Conservation (phyloP, 2,888 invertebrate species). For the Brachynemurus nebulosus region DNA sequence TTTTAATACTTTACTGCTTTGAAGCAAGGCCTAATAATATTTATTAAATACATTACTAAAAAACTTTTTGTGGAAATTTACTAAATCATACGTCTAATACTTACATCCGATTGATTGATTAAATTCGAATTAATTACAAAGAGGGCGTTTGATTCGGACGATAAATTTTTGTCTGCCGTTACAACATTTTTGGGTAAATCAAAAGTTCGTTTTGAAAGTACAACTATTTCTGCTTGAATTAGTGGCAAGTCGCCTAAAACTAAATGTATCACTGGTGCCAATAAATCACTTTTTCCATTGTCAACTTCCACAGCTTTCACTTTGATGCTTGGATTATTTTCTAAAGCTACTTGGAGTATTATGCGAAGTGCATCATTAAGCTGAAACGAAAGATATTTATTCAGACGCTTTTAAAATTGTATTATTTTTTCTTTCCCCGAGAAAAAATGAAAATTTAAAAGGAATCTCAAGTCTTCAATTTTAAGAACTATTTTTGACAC, state of each 20-base stretch:
- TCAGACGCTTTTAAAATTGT: too few relatives aligned
- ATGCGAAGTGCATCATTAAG: conserved; percentile 34
- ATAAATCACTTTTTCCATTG: conserved; percentile 29
- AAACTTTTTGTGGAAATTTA: too few relatives aligned
- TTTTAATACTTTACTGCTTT: conserved; percentile 31
- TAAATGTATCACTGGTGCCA: conserved; percentile 41
- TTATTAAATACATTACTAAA: too few relatives aligned
- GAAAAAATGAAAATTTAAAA: too few relatives aligned
- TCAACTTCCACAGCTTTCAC: conserved; percentile 36
- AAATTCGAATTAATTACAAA: conserved; percentile 28
- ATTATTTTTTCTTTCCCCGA: too few relatives aligned
- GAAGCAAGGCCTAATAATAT: conserved; percentile 33
- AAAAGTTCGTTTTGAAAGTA: conserved; percentile 38
- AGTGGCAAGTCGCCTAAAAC: conserved; percentile 53
- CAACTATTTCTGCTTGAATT: conserved; percentile 48
- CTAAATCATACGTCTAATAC: conserved; percentile 7
- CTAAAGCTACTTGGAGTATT: conserved; percentile 55
- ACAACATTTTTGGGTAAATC: conserved; percentile 37
- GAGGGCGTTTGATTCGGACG: conserved; percentile 22
- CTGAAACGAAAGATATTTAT: not conserved
- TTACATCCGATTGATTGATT: conserved; percentile 35
- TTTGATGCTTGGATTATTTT: conserved; percentile 50
- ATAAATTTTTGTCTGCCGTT: conserved; percentile 45
- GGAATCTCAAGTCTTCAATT: too few relatives aligned
- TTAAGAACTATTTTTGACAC: too few relatives aligned